Evolutionary conservation across 2,888 invertebrate genomes (phyloP).

Genomic region (Acanthosepion pharaonis): DNA sequence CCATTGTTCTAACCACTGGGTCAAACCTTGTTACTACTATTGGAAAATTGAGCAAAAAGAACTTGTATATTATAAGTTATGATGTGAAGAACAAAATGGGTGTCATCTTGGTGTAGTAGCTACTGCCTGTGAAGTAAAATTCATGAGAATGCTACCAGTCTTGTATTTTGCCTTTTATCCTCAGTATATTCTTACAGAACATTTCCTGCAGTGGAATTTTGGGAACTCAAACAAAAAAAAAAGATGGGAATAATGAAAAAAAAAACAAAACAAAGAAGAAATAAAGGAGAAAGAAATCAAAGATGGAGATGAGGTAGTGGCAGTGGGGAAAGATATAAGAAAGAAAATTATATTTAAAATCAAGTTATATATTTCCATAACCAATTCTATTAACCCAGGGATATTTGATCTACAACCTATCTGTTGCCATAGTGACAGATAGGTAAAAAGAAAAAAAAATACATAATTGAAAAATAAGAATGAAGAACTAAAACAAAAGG

Average conservation of each 20-base stretch:
- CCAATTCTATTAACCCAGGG: conserved; percentile 13
- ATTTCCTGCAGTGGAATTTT: background rate
- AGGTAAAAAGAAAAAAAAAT: background rate
- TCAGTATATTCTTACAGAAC: background rate
- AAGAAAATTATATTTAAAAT: conserved; percentile 33
- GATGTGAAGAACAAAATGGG: background rate
- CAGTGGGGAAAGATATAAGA: background rate
- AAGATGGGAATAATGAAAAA: background rate
- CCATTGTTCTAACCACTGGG: too few relatives aligned
- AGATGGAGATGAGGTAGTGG: background rate
- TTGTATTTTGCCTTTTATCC: background rate
- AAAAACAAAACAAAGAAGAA: background rate
- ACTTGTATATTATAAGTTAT: background rate
- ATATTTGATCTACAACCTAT: conserved; percentile 33
- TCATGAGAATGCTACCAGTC: conserved; percentile 7
- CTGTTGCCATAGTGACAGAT: conserved; percentile 33
- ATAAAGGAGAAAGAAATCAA: background rate
- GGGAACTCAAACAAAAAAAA: background rate
- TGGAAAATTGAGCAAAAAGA: too few relatives aligned
- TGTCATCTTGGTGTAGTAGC: conserved; percentile 21
- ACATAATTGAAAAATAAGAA: background rate
- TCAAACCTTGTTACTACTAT: too few relatives aligned
- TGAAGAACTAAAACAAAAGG: background rate
- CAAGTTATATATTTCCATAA: conserved; percentile 22
- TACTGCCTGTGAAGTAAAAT: background rate